Percentiles rank a stretch among this genome's conserved stretches.
phyloP scores from a whole-genome alignment of 2,888 invertebrate genomes.

The Spodoptera picta region DNA sequence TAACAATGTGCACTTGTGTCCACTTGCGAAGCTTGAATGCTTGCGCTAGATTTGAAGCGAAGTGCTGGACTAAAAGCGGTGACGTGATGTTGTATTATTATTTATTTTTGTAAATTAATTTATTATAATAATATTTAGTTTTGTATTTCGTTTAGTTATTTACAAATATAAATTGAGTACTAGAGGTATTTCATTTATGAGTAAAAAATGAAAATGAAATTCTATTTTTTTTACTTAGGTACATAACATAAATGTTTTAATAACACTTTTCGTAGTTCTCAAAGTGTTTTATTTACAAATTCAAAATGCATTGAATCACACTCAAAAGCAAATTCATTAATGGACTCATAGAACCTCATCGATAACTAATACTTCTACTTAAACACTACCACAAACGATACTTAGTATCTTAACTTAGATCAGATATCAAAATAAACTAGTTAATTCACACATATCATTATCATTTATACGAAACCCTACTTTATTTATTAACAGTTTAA shows the following conservation, averaged over 20 bases:
- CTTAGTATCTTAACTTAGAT: constrained; percentile 21
- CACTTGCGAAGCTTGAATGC: constrained; percentile 77
- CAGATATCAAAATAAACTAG: constrained; percentile 27
- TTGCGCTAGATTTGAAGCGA: constrained; percentile 80
- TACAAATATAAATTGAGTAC: no score
- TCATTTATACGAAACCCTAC: no score
- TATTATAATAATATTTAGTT: background rate
- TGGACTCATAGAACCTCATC: background rate
- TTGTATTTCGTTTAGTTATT: no score
- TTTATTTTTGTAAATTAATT: constrained; percentile 41
- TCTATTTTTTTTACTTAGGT: no score
- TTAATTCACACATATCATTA: constrained; percentile 28
- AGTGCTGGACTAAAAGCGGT: constrained; percentile 71
- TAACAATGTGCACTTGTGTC: constrained; percentile 85
- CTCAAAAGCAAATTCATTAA: no score
- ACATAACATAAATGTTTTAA: no score
- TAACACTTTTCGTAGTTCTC: no score
- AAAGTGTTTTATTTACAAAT: no score
- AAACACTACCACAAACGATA: background rate
- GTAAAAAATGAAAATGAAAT: background rate
- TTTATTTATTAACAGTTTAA: no score
- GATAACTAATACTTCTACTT: background rate
- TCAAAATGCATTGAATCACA: no score
- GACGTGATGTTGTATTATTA: constrained; percentile 57
- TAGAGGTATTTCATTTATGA: no score